Percentiles rank a stretch among this genome's conserved stretches.
Conservation (phyloP, 1,140 invertebrate species). For the Galleria mellonella region DNA sequence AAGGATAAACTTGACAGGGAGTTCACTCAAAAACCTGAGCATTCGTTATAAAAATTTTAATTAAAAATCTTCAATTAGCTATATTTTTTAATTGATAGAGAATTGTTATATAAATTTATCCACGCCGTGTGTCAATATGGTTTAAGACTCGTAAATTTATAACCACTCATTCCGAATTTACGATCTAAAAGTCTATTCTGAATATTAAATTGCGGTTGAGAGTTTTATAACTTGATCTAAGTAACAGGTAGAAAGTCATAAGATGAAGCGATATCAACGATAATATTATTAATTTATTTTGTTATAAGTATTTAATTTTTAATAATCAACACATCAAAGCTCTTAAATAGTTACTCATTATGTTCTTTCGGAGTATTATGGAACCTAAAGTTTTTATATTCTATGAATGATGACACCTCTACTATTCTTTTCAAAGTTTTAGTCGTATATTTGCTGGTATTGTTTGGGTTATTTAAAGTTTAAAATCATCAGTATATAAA, state of each 20-base stretch:
- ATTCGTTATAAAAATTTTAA: no score
- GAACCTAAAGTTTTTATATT: not conserved
- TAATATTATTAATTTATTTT: not conserved
- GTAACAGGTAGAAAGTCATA: not conserved
- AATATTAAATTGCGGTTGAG: conserved; percentile 31
- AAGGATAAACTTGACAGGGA: no score
- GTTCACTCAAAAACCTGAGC: no score
- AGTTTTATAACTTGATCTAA: not conserved
- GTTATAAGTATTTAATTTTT: not conserved
- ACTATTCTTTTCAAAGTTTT: no score
- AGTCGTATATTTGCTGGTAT: no score
- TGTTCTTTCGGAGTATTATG: not conserved
- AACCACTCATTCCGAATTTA: conserved; percentile 24
- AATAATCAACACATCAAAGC: not conserved
- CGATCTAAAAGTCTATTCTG: conserved; percentile 25
- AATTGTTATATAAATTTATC: no score
- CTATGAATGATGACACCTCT: no score
- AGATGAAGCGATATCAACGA: not conserved
- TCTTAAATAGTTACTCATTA: not conserved
- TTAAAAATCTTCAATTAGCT: no score
- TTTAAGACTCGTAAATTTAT: conserved; percentile 32
- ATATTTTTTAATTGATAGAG: no score
- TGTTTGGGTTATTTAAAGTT: no score
- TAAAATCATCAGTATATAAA: no score
- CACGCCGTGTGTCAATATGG: no score